These are phyloP conservation scores for Ormyrus pomaceus DNA, from an alignment of 2,888 invertebrate genomes.

Conservation along the genomic window DNA sequence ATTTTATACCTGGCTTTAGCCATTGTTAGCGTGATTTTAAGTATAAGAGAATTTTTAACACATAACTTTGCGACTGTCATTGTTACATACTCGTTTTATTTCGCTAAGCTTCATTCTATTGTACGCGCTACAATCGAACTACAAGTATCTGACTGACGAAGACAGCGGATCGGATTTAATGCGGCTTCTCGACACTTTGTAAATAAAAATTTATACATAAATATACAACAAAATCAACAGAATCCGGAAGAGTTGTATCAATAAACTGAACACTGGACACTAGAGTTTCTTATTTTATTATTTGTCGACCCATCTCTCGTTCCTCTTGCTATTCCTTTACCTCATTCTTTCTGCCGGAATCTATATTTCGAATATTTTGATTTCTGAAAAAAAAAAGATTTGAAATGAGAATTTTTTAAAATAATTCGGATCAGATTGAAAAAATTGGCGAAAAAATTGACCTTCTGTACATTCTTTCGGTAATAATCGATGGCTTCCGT, in stretches of 20 bases:
- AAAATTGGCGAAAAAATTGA: neutral
- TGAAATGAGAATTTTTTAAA: neutral
- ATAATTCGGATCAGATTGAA: neutral
- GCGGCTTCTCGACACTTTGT: constrained; percentile 53
- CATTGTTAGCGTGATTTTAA: constrained; percentile 56
- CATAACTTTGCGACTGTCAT: constrained; percentile 43
- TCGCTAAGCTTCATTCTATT: constrained; percentile 50
- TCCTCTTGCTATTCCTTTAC: too few species aligned
- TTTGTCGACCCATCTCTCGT: neutral
- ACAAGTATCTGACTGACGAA: constrained; percentile 47
- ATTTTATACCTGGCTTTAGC: constrained; percentile 53
- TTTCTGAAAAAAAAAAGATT: constrained; percentile 12
- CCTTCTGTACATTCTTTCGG: constrained; percentile 25
- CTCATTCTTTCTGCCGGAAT: too few species aligned
- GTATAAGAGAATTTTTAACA: constrained; percentile 45
- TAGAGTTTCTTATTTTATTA: constrained; percentile 7
- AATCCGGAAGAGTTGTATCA: constrained; percentile 50
- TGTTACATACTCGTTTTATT: constrained; percentile 52
- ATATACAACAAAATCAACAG: constrained; percentile 43
- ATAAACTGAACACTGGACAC: constrained; percentile 48
- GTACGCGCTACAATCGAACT: constrained; percentile 47
- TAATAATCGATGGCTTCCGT: constrained; percentile 52
- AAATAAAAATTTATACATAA: constrained; percentile 57
- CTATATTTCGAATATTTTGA: neutral
- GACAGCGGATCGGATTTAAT: constrained; percentile 49